Evolutionary conservation across 2,888 invertebrate species (phyloP).

Genomic region (Eubasilissa splendida): DNA sequence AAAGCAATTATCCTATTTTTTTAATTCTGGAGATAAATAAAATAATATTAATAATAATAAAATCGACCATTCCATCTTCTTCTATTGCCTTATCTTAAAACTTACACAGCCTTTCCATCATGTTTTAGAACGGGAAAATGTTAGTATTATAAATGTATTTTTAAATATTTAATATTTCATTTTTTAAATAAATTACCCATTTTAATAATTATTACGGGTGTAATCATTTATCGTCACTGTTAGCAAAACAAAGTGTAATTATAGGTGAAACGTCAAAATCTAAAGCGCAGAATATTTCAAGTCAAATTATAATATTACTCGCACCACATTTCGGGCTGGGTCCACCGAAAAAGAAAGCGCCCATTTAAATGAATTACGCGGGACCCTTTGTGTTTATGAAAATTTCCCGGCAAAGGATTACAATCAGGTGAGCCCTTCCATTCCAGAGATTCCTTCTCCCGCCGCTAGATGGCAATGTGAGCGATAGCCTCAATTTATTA

Average conservation of each 20-base stretch:
- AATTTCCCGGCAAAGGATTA: slow-evolving; percentile 24
- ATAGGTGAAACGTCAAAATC: background rate
- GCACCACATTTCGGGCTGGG: background rate
- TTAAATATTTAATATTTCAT: no score
- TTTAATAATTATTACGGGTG: background rate
- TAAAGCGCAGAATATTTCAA: background rate
- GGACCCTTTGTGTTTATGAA: slow-evolving; percentile 25
- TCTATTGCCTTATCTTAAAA: no score
- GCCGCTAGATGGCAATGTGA: slow-evolving; percentile 36
- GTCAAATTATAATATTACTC: background rate
- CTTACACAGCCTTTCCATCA: no score
- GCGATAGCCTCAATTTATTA: slow-evolving; percentile 52
- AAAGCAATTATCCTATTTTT: no score
- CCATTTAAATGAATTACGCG: slow-evolving; percentile 23
- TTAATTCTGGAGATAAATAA: no score
- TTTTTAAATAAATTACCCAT: background rate
- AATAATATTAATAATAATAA: no score
- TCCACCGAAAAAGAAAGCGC: slow-evolving; percentile 18
- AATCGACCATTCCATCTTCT: no score
- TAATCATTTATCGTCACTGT: background rate
- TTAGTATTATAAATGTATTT: no score
- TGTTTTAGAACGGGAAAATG: no score
- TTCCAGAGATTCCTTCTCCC: background rate
- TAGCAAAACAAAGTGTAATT: background rate
- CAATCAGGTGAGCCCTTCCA: slow-evolving; percentile 5